These are phyloP conservation scores for Sporophila hypoxantha DNA, from an alignment of 2,113 vertebrate genomes.

Conservation along the genomic window DNA sequence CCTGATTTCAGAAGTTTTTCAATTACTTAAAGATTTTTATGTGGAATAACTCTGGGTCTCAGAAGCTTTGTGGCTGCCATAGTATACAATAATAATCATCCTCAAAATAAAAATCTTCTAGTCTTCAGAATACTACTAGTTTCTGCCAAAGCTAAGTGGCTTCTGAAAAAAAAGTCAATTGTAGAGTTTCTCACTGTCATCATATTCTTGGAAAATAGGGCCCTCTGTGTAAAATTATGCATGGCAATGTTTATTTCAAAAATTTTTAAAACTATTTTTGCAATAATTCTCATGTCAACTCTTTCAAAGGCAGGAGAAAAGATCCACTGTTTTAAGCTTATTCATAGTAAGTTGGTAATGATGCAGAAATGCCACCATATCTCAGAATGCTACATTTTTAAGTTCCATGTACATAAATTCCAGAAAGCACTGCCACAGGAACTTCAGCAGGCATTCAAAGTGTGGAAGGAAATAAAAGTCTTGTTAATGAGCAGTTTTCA, in stretches of 20 bases:
- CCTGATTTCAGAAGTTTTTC: neutral
- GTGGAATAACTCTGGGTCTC: neutral
- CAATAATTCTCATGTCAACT: neutral
- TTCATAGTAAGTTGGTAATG: neutral
- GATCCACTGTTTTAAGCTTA: neutral
- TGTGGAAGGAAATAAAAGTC: neutral
- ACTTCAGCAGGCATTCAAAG: neutral
- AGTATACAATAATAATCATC: neutral
- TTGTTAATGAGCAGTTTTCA: neutral
- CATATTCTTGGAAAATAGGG: neutral
- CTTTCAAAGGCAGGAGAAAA: neutral
- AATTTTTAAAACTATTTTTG: neutral
- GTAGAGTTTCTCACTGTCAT: neutral
- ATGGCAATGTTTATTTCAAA: neutral
- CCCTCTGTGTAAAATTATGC: neutral
- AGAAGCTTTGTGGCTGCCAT: neutral
- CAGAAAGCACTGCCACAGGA: neutral
- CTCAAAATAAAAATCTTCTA: neutral
- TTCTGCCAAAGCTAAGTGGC: neutral
- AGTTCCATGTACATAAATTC: neutral
- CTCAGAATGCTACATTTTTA: neutral
- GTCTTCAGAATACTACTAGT: neutral
- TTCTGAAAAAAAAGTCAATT: neutral
- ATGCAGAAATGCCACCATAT: slow-evolving; percentile 55
- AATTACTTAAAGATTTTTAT: neutral